A percentile compares a stretch with the other conserved stretches of the same genome.
Conservation (phyloP, 2,113 vertebrate species). For the Thermophis baileyi region DNA sequence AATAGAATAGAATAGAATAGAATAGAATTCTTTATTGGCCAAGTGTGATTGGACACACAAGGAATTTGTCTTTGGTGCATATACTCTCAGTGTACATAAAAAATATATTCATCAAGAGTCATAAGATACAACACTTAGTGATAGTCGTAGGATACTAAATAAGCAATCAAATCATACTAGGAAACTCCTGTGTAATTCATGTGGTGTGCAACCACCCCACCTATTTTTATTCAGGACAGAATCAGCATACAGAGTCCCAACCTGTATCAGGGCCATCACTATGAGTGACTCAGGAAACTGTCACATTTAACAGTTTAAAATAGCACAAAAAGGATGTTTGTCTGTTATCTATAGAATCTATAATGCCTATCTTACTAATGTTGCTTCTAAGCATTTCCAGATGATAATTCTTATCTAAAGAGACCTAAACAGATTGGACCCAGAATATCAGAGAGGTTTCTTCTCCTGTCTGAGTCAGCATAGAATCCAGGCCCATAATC, state of each 20-base stretch:
- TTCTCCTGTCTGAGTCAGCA: background rate
- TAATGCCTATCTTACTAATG: background rate
- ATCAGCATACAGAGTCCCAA: background rate
- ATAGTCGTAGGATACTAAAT: too few species aligned
- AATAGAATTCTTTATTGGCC: too few species aligned
- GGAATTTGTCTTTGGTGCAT: too few species aligned
- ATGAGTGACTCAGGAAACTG: background rate
- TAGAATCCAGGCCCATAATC: background rate
- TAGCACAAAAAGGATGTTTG: background rate
- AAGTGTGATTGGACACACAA: too few species aligned
- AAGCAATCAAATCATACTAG: too few species aligned
- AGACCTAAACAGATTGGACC: background rate
- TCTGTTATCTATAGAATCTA: background rate
- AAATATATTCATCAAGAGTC: too few species aligned
- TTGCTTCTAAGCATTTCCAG: background rate
- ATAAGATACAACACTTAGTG: too few species aligned
- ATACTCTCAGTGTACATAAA: too few species aligned
- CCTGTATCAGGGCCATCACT: background rate
- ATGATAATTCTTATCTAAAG: background rate
- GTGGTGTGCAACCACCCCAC: background rate
- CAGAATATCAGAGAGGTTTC: background rate
- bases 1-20: too few species aligned
- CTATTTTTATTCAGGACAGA: background rate
- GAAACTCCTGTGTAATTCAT: background rate
- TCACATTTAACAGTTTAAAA: background rate